Conservation (phyloP, 2,888 invertebrate species). For the Sesamia inferens region DNA sequence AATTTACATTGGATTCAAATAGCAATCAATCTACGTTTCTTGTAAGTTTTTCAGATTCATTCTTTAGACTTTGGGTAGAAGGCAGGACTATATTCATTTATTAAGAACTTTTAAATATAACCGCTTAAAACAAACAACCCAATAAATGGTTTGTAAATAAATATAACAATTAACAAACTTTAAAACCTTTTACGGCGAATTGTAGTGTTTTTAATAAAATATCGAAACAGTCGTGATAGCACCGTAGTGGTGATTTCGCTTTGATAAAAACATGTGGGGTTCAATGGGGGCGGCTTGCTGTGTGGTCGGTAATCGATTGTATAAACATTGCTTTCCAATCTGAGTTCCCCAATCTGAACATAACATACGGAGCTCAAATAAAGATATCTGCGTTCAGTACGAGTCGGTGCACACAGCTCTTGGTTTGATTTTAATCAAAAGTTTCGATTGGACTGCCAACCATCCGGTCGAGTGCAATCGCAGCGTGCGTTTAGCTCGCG, state of each 20-base stretch:
- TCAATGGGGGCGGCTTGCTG: constrained; percentile 53
- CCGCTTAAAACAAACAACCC: not conserved
- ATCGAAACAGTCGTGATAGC: constrained; percentile 7
- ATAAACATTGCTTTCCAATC: constrained; percentile 80
- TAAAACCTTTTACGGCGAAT: constrained; percentile 7
- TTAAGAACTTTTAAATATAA: not conserved
- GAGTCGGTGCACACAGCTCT: constrained; percentile 78
- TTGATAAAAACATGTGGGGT: constrained; percentile 59
- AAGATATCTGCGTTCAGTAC: constrained; percentile 84
- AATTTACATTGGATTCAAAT: constrained; percentile 68
- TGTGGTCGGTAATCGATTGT: constrained; percentile 77
- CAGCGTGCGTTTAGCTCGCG: constrained; percentile 71
- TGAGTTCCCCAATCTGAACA: constrained; percentile 79
- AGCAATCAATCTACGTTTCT: constrained; percentile 72
- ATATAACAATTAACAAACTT: not conserved
- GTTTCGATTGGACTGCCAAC: constrained; percentile 87
- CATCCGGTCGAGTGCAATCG: constrained; percentile 80
- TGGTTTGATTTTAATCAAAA: constrained; percentile 90
- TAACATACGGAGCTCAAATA: constrained; percentile 85
- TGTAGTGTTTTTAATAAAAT: constrained; percentile 13
- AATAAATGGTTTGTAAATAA: not conserved
- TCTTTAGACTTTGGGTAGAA: constrained; percentile 53
- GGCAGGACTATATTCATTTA: not conserved
- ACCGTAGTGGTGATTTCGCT: constrained; percentile 34
- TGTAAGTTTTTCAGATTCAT: constrained; percentile 68